Evolutionary conservation across 2,113 vertebrate genomes (phyloP), one percentile per base, ranked within the genome.

Genomic region (Vombatus ursinus): DNA sequence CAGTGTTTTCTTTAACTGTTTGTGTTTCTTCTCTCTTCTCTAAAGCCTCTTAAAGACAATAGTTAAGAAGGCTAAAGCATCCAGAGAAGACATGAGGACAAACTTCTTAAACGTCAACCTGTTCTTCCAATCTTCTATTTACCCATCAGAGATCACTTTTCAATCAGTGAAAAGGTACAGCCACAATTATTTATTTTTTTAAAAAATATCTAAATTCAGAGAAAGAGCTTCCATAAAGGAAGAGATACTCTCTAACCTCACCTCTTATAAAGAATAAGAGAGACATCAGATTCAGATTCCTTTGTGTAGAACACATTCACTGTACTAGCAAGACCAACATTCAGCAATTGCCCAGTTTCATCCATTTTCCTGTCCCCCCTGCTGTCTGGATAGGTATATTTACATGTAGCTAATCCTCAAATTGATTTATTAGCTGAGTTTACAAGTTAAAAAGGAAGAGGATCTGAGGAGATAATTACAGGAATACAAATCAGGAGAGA

Each of bases 401-500:
- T 98, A 96, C 95, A 97, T 95, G 52, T 31, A 52, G 94, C 94
- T 95, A 98, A 97, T 97, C 95, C 97, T 96, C 95, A 92, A 96
- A 93, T 94, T 77, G 44, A 97, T 98, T 98, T 97, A 97, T 97
- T 98, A 96, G 61, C 96, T 97, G 89, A 97, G 97, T 98, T 98
- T 98, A 96, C 96, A 94, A 95, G 91, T 98, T 93, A 97, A 97
- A 98, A 98, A 52, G 50, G 51, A 97, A 97, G 51, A 96, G 93
- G 94, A 98, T 94, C 92, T 96, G 92, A 97, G 61, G 50, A 91
- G 93, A 44, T 96, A 90, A 54, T 97, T 98, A 92, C 52, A 96
- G 37, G 97, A 98, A 98, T 98, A 97, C 95, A 98, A 98, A 98
- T 98, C 96, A 97, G 96, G 93, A 95, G 94, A 98, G 95, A 94